Evolutionary conservation across 2,888 invertebrate species (phyloP), one percentile per base, ranked within the genome.

Genomic region (Thymelicus lineola): DNA sequence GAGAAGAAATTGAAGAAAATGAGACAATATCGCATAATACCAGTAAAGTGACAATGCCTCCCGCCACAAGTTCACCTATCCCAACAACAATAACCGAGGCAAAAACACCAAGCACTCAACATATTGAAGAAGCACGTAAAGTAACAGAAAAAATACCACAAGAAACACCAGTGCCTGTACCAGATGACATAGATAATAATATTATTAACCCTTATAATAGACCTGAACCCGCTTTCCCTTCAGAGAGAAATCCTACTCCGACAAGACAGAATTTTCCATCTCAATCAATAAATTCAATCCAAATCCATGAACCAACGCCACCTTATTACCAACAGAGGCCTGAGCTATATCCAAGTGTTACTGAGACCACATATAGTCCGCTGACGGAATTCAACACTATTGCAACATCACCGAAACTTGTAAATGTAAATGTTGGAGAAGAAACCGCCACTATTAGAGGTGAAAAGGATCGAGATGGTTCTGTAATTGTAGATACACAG

Each of bases 401-500:
- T 48, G 35, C 66, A 3, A 66, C 75, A 14, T 76, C 82, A n/a
- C 84, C 86, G 5, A 77, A 79, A 45, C 42, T 80, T n/a, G 82
- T 90, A 0, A 74, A 79, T 7, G 78, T 88, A 0, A 76, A 79
- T 50, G 79, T 81, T n/a, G 83, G 77, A 0, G 77, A 80, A 74
- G 84, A 85, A 62, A 82, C 86, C 7, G 85, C 82, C 0, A 80
- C 81, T 1, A 75, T 84, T 4, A 71, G 72, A 45, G 88, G 78
- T 3, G 82, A 81, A 12, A 86, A 78, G 62, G 78, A 76, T 20
- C 71, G 79, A 1, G 88, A 90, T 74, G 87, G 85, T 0, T 82
- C 89, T 0, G 79, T 88, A 0, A 73, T 83, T 7, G 75, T 89
- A 0, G 80, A 90, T 68, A 87, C 86, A 0, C 76, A 82, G n/a